Evolutionary conservation across 1,140 invertebrate species (phyloP).

Genomic region (Procambarus virginalis): DNA sequence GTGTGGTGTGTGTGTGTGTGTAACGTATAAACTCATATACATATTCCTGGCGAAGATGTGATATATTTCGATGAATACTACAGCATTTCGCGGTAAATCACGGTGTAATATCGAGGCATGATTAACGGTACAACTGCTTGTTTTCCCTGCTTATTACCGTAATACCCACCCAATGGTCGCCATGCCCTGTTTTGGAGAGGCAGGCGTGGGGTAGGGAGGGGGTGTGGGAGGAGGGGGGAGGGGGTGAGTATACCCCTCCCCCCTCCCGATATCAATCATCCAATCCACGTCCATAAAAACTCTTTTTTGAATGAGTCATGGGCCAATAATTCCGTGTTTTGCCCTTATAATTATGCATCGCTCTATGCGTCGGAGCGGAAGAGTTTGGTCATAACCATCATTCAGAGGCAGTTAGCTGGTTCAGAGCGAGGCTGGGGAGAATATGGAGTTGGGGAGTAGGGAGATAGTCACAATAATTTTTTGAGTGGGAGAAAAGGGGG

Average conservation of each 20-base stretch:
- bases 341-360: conserved; percentile 4
- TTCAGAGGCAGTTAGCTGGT: not conserved
- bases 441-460: not conserved
- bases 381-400: not conserved
- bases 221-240: too few relatives aligned
- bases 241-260: too few relatives aligned
- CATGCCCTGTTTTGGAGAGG: not conserved
- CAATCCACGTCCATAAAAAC: conserved; percentile 6
- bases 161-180: not conserved
- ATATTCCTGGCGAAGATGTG: not conserved
- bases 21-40: too few relatives aligned
- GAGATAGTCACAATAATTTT: not conserved
- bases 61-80: not conserved
- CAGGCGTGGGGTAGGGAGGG: not conserved
- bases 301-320: not conserved
- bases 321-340: not conserved
- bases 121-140: not conserved
- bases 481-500: too few relatives aligned
- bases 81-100: not conserved
- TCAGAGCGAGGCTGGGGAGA: not conserved
- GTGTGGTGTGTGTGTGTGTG: too few relatives aligned
- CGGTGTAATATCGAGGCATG: not conserved
- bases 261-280: not conserved
- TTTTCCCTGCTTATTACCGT: not conserved
- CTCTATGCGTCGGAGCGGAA: not conserved